Base-by-base conservation (phyloP, 2,113 vertebrate species). In the Brevimyrus niger region DNA sequence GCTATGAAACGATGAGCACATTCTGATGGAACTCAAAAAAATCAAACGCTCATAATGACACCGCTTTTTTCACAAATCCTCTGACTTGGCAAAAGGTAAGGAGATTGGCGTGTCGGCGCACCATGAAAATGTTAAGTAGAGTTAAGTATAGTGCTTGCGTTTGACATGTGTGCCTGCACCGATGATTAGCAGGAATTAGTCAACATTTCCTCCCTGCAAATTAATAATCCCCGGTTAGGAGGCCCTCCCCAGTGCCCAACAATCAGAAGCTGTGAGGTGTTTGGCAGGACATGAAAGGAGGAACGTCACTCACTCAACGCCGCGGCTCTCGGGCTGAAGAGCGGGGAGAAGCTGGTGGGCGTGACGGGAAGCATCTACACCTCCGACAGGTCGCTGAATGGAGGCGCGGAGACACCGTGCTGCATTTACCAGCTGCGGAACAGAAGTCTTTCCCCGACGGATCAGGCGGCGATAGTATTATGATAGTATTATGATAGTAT, bases 131-230 rank as follows among this genome's bases (percentile, higher is more conserved):
- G 73, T 80, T 80, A 80, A 19, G 73, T 38, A 44, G 31, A 4
- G 31, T 19, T 58, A 17, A 58, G 27, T 55, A 31, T 55, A 87
- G 61, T 35, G 58, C 21, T 44, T 15, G 58, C 35, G 15, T 47
- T 73, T 88, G 55, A 88, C 58, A 87, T 87, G 42, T 15, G 42
- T 31, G 35, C n/a, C 46, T 44, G 3, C 38, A 65, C 35, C 44
- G 23, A 73, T 44, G 58, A 88, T 88, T 61, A 88, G 55, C 44
- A 23, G 87, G 87, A 88, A 69, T 88, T 69, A 42, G 53, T 86
- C 35, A 50, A 44, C 38, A 42, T 87, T 87, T 87, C 35, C 38
- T 42, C 44, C 27, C 44, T 73, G 23, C 38, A 23, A 69, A 88
- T 73, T 88, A 73, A 69, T 88, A 88, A 88, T 69, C 87, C 42